A percentile compares a stretch with the other conserved stretches of the same genome.
Evolutionary conservation across 2,113 vertebrate species (phyloP).

Genomic region (Pteronura brasiliensis): DNA sequence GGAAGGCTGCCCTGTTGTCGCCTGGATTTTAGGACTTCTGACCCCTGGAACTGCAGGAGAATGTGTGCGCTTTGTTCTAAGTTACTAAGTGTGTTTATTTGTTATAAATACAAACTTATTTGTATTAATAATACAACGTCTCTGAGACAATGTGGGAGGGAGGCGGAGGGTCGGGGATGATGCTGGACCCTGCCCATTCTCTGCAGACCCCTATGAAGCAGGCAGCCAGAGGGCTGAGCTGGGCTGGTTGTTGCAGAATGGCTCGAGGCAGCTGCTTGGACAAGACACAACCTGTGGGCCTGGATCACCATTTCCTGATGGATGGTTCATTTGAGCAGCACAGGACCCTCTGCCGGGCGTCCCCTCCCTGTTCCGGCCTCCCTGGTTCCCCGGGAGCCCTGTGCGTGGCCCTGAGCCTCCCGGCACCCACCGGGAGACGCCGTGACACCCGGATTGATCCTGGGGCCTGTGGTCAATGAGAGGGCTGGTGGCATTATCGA

Average conservation of each 20-base stretch:
- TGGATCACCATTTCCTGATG: fast-evolving
- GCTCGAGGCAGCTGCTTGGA: not conserved
- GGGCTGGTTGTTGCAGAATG: too few relatives aligned
- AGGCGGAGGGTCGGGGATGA: fast-evolving
- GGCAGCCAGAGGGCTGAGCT: not conserved
- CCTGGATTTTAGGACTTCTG: not conserved
- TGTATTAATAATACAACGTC: too few relatives aligned
- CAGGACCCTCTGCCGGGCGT: not conserved
- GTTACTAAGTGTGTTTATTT: not conserved
- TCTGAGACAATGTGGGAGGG: not conserved
- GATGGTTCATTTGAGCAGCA: fast-evolving
- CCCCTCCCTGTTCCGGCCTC: not conserved
- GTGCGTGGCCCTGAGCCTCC: not conserved
- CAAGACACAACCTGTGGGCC: not conserved
- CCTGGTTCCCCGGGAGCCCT: not conserved
- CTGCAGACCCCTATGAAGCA: not conserved
- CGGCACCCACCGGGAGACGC: not conserved
- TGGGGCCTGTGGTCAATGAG: not conserved
- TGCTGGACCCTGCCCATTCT: fast-evolving
- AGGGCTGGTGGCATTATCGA: not conserved
- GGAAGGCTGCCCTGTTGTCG: fast-evolving
- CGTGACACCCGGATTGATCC: fast-evolving
- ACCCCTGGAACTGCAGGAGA: not conserved
- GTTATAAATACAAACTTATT: too few relatives aligned
- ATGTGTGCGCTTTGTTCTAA: fast-evolving